Conservation (phyloP, 2,113 vertebrate genomes). For the Oncorhynchus keta region DNA sequence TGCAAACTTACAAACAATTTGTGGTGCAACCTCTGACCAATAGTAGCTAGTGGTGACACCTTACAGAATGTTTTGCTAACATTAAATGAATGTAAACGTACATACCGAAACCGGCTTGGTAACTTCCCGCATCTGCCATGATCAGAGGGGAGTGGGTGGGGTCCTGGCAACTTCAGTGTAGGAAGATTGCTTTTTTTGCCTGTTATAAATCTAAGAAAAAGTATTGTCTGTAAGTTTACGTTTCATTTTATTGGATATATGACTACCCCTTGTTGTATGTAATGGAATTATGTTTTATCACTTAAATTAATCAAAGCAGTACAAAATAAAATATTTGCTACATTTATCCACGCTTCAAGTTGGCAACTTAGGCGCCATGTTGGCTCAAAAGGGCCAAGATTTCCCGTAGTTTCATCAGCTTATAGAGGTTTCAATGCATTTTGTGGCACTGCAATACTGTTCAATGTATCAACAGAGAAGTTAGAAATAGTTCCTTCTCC, state of each 20-base stretch:
- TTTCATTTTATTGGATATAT: neutral
- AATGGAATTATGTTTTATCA: neutral
- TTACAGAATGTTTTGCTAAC: neutral
- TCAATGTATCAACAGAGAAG: neutral
- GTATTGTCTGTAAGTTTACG: neutral
- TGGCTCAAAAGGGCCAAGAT: constrained; percentile 36
- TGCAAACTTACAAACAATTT: too few species aligned
- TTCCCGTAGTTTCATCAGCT: neutral
- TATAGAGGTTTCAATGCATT: neutral
- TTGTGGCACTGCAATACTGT: neutral
- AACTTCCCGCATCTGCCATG: constrained; percentile 64
- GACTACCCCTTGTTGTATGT: neutral
- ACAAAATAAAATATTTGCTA: neutral
- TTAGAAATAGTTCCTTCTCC: neutral
- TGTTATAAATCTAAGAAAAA: constrained; percentile 31
- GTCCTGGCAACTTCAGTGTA: constrained; percentile 44
- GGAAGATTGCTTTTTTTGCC: constrained; percentile 47
- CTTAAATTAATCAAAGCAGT: neutral
- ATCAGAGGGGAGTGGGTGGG: constrained; percentile 45
- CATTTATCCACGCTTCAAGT: neutral
- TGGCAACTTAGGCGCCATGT: constrained; percentile 25
- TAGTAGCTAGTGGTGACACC: neutral
- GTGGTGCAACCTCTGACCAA: neutral
- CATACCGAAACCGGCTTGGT: constrained; percentile 75
- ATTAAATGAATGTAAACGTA: constrained; percentile 8